Evolutionary conservation across 2,888 invertebrate species (phyloP).

Genomic region (Cinara cedri): DNA sequence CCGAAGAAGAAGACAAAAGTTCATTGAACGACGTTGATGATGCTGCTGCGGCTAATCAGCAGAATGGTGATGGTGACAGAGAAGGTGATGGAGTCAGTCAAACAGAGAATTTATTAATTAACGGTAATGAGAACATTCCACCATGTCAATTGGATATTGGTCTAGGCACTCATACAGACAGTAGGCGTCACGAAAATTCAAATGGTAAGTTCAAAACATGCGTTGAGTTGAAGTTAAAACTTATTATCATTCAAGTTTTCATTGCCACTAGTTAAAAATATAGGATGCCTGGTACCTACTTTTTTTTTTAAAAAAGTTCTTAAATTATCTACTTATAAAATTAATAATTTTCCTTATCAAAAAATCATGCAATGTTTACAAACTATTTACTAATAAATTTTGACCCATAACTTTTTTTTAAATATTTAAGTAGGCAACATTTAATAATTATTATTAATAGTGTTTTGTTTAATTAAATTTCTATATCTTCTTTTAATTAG

Average conservation of each 20-base stretch:
- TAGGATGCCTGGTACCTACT: no score
- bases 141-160: slow-evolving; percentile 50
- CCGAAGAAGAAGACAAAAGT: slow-evolving; percentile 46
- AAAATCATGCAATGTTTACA: not conserved
- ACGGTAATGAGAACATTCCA: slow-evolving; percentile 36
- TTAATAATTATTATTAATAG: not conserved
- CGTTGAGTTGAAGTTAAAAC: not conserved
- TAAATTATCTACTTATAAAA: not conserved
- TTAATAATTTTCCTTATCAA: not conserved
- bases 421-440: not conserved
- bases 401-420: not conserved
- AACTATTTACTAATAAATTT: not conserved
- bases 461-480: not conserved
- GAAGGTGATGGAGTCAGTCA: not conserved
- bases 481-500: not conserved
- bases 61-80: slow-evolving; percentile 6
- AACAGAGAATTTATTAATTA: slow-evolving; percentile 11
- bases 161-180: slow-evolving; percentile 50
- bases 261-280: no score
- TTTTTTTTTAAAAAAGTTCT: no score
- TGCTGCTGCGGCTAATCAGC: not conserved
- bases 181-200: slow-evolving; percentile 16
- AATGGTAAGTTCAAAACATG: slow-evolving; percentile 6
- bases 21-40: slow-evolving; percentile 9
- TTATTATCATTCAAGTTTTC: no score